phyloP scores from a whole-genome alignment of 2,888 invertebrate species.

The Tenthredo notha region DNA sequence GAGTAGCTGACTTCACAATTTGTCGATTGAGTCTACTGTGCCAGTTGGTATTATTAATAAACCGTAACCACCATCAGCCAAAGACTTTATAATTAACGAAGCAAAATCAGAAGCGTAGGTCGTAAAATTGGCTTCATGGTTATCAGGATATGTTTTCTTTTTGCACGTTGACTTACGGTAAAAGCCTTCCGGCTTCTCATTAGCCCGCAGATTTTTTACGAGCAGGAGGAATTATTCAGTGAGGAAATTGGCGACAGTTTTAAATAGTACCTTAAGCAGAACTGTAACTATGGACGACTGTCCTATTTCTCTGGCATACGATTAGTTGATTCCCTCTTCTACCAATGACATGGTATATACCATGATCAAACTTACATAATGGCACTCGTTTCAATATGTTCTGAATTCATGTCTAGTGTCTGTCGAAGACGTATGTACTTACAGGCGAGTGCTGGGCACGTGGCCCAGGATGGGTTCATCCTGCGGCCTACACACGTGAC shows the following conservation, averaged over 20 bases:
- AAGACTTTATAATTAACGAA: constrained; percentile 23
- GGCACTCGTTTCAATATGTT: not conserved
- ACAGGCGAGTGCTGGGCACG: constrained; percentile 18
- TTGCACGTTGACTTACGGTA: not conserved
- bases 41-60: constrained; percentile 2
- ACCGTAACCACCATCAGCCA: not conserved
- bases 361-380: not conserved
- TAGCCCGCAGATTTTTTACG: not conserved
- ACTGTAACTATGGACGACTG: not conserved
- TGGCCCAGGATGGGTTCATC: constrained; percentile 7
- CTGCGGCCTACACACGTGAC: constrained; percentile 36
- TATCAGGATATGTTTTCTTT: not conserved
- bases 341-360: not conserved
- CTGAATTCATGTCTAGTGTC: not conserved
- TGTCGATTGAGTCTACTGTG: not conserved
- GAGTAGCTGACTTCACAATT: constrained; percentile 24
- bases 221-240: too few species aligned
- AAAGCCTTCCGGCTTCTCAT: not conserved
- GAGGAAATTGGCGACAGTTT: not conserved
- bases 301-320: not conserved
- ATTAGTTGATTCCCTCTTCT: not conserved
- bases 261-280: not conserved
- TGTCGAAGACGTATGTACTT: not conserved
- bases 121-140: not conserved
- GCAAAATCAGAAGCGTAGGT: not conserved